A percentile compares a stretch with the other conserved stretches of the same genome.
These are phyloP conservation scores for Eudasyphora cyanicolor DNA, from an alignment of 2,888 invertebrate species.

Conservation along the genomic window DNA sequence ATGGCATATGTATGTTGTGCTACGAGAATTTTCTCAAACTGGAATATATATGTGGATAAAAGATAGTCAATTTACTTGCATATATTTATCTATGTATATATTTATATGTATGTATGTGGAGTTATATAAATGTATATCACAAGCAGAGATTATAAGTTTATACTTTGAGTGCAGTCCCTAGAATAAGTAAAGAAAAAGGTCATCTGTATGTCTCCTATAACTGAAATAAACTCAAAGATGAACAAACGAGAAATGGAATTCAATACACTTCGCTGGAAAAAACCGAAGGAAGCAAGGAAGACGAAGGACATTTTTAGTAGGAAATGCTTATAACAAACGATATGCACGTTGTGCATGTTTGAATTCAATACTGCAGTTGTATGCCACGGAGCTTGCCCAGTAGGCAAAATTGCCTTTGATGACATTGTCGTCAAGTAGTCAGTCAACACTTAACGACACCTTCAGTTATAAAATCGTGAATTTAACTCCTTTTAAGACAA, in stretches of 20 bases:
- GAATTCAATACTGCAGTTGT: not conserved
- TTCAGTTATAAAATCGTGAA: no score
- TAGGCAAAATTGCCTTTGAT: no score
- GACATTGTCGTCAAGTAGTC: no score
- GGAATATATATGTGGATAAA: conserved; percentile 6
- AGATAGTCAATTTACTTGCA: conserved; percentile 63
- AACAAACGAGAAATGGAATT: conserved; percentile 42
- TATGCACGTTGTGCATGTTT: not conserved
- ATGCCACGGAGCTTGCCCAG: no score
- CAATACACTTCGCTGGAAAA: not conserved
- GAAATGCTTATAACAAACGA: not conserved
- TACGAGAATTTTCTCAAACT: not conserved
- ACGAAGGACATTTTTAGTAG: not conserved
- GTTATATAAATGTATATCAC: not conserved
- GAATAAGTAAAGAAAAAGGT: conserved; percentile 55
- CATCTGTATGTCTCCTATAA: conserved; percentile 54
- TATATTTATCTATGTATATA: not conserved
- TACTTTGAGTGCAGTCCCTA: conserved; percentile 59
- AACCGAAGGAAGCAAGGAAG: no score
- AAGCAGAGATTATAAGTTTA: conserved; percentile 58
- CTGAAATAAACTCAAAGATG: conserved; percentile 30
- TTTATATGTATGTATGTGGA: conserved; percentile 16
- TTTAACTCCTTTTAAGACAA: no score
- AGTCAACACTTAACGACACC: no score
- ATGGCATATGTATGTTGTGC: conserved; percentile 32